phyloP scores from a whole-genome alignment of 1,140 invertebrate species.

The Euura saliciscinereae region DNA sequence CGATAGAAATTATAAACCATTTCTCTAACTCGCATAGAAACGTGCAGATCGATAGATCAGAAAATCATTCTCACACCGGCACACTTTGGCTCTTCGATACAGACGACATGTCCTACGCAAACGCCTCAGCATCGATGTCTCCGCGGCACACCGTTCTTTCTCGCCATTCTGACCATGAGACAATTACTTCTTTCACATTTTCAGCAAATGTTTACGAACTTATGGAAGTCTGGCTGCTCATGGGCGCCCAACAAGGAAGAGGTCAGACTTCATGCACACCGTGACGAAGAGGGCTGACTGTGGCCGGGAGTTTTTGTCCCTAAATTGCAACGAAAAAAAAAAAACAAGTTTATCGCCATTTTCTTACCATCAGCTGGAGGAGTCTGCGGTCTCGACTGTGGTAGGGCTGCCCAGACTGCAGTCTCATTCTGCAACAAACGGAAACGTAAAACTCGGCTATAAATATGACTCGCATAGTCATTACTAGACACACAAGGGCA shows the following conservation, averaged over 20 bases:
- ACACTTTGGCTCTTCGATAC: too few relatives aligned
- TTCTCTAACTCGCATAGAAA: too few relatives aligned
- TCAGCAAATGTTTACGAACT: not conserved
- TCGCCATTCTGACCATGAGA: not conserved
- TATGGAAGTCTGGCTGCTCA: not conserved
- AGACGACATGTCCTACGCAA: not conserved
- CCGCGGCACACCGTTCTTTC: not conserved
- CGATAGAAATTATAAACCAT: too few relatives aligned
- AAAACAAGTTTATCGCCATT: not conserved
- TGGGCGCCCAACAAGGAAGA: not conserved
- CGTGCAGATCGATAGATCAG: too few relatives aligned
- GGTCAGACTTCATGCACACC: too few relatives aligned
- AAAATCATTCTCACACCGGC: too few relatives aligned
- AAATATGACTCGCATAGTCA: not conserved
- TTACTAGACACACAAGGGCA: not conserved
- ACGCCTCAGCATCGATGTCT: not conserved
- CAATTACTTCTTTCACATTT: not conserved
- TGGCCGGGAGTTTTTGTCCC: not conserved
- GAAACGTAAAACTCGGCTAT: not conserved
- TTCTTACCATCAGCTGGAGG: not conserved
- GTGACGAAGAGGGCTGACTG: not conserved
- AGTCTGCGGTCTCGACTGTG: not conserved
- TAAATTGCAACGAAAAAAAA: too few relatives aligned
- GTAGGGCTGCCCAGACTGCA: not conserved
- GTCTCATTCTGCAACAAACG: not conserved